phyloP scores from a whole-genome alignment of 2,113 vertebrate genomes.

The Cyprinodon tularosa region DNA sequence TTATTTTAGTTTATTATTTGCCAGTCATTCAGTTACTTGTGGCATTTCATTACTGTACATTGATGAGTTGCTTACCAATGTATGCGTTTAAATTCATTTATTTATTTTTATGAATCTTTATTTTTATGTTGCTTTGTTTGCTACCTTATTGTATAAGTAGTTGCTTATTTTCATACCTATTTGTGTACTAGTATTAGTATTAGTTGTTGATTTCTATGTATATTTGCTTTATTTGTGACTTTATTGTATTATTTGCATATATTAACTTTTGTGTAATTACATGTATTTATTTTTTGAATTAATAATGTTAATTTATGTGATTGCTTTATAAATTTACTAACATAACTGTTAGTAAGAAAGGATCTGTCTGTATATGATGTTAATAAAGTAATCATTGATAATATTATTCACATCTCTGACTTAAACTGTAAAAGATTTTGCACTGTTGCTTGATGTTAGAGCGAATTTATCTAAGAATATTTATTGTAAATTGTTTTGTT shows the following conservation, averaged over 20 bases:
- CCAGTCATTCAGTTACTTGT: neutral
- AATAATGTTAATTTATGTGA: neutral
- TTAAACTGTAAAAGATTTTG: neutral
- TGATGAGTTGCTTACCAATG: neutral
- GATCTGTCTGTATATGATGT: neutral
- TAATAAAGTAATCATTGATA: neutral
- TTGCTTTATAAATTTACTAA: neutral
- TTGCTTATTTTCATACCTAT: neutral
- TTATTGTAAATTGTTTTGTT: neutral
- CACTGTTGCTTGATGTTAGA: neutral
- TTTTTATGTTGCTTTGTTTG: neutral
- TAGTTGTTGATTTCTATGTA: neutral
- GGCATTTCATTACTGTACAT: neutral
- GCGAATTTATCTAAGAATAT: neutral
- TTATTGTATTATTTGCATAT: neutral
- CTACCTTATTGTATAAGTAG: neutral
- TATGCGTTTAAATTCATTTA: neutral
- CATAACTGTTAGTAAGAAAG: neutral
- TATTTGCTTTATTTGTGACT: too few relatives aligned
- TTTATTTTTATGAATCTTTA: neutral
- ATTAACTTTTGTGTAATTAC: neutral
- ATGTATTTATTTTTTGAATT: neutral
- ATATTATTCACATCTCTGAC: neutral
- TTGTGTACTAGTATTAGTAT: neutral
- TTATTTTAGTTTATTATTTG: neutral